A percentile compares a stretch with the other conserved stretches of the same genome.
These are phyloP conservation scores for Nerophis ophidion DNA, from an alignment of 2,113 vertebrate species.

Conservation along the genomic window DNA sequence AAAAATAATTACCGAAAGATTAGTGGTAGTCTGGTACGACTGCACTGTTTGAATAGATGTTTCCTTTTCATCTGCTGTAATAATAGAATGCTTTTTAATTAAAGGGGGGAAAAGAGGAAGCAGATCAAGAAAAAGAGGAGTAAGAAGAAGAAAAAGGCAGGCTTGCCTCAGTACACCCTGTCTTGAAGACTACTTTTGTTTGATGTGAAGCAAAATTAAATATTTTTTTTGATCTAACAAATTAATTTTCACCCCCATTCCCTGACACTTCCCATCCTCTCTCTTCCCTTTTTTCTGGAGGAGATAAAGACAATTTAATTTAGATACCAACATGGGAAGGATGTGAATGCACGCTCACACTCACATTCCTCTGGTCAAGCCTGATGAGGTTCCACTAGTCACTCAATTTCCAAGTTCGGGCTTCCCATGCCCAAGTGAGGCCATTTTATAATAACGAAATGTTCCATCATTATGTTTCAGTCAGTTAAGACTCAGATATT, in stretches of 20 bases:
- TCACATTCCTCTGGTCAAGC: conserved; percentile 38
- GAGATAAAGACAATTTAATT: conserved; percentile 83
- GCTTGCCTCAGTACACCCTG: conserved; percentile 66
- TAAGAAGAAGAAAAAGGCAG: conserved; percentile 48
- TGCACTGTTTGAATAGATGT: conserved; percentile 80
- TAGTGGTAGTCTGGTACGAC: conserved; percentile 78
- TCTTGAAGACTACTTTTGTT: conserved; percentile 78
- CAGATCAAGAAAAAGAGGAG: conserved; percentile 51
- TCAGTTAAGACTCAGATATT: too few relatives aligned
- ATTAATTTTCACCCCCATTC: conserved; percentile 72
- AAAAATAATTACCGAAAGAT: conserved; percentile 86
- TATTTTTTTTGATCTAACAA: conserved; percentile 80
- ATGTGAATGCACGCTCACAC: conserved; percentile 35
- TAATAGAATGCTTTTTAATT: conserved; percentile 82
- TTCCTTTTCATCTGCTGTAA: conserved; percentile 81
- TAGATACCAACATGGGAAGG: conserved; percentile 69
- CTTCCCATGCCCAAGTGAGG: background rate
- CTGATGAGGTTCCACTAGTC: conserved; percentile 25
- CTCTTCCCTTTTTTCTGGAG: conserved; percentile 46
- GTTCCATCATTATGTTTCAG: too few relatives aligned
- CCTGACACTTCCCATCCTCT: conserved; percentile 44
- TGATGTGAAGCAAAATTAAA: conserved; percentile 79
- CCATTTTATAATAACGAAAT: too few relatives aligned
- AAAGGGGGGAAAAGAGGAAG: conserved; percentile 63
- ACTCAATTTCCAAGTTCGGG: background rate